Evolutionary conservation across 1,140 invertebrate species (phyloP).

Genomic region (Coelopa frigida): DNA sequence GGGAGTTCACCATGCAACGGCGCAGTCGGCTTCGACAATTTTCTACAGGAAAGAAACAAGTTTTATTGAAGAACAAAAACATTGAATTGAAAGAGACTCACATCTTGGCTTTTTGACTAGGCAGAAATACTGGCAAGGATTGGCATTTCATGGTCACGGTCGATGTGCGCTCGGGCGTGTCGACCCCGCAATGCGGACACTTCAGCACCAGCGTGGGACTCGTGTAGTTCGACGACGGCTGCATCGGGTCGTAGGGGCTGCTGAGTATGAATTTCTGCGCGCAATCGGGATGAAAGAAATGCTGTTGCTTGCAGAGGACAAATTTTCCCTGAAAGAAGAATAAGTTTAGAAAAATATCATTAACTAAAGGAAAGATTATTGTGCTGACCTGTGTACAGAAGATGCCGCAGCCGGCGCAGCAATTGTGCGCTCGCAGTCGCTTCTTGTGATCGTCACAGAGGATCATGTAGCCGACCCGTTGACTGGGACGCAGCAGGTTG

Average conservation of each 20-base stretch:
- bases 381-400: constrained; percentile 78
- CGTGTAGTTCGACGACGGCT: constrained; percentile 44
- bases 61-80: not conserved
- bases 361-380: not conserved
- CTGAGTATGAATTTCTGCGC: constrained; percentile 41
- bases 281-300: constrained; percentile 43
- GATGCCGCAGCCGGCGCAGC: constrained; percentile 82
- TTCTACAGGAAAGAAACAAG: constrained; percentile 8
- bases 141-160: constrained; percentile 44
- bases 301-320: constrained; percentile 40
- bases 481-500: constrained; percentile 66
- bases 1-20: constrained; percentile 1
- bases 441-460: constrained; percentile 74
- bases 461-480: constrained; percentile 74
- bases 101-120: constrained; percentile 37
- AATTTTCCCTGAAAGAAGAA: constrained; percentile 31
- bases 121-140: constrained; percentile 39
- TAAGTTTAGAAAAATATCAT: not conserved
- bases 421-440: constrained; percentile 72
- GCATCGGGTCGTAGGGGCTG: constrained; percentile 44
- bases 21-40: constrained; percentile 14
- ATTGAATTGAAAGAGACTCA: constrained; percentile 15
- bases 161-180: constrained; percentile 47
- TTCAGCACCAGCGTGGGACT: constrained; percentile 38
- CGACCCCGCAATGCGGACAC: constrained; percentile 74